Evolutionary conservation across 53 echinoderm and acorn worm genomes (phyloP).

Genomic region (Glandiceps talaboti): DNA sequence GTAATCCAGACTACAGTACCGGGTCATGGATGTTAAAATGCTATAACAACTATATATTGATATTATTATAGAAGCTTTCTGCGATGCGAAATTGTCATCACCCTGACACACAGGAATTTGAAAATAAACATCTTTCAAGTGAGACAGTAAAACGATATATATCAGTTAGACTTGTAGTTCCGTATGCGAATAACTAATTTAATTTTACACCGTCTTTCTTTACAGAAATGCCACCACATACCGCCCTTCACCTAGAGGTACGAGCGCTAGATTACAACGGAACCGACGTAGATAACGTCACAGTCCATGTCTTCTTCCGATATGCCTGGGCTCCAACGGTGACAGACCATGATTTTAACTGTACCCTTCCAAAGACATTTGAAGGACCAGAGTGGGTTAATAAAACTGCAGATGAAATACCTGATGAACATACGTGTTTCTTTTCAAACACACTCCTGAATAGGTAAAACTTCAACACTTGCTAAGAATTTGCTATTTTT

Average conservation of each 20-base stretch:
- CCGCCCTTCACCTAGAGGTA: slow-evolving; percentile 56
- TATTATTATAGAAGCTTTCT: too few relatives aligned
- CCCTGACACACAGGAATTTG: too few relatives aligned
- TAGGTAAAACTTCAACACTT: too few relatives aligned
- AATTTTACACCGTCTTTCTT: background rate
- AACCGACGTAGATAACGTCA: slow-evolving; percentile 59
- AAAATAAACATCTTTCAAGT: too few relatives aligned
- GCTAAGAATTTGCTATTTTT: too few relatives aligned
- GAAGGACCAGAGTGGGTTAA: slow-evolving; percentile 35
- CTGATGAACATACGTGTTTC: slow-evolving; percentile 65
- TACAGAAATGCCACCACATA: slow-evolving; percentile 26
- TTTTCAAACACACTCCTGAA: slow-evolving; percentile 51
- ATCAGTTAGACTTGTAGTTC: background rate
- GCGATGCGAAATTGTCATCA: too few relatives aligned
- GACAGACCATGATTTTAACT: slow-evolving; percentile 72
- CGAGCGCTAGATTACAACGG: slow-evolving; percentile 38
- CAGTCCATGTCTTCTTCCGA: slow-evolving; percentile 46
- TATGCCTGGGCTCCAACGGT: slow-evolving; percentile 64
- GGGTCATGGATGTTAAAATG: too few relatives aligned
- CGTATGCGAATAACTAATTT: slow-evolving; percentile 6
- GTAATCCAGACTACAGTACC: too few relatives aligned
- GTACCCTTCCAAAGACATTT: slow-evolving; percentile 50
- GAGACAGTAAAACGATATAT: too few relatives aligned
- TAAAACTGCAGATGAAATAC: slow-evolving; percentile 31
- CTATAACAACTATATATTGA: too few relatives aligned